Evolutionary conservation across 2,888 invertebrate species (phyloP), one percentile per base, ranked within the genome.

Genomic region (Drosophila picticornis): DNA sequence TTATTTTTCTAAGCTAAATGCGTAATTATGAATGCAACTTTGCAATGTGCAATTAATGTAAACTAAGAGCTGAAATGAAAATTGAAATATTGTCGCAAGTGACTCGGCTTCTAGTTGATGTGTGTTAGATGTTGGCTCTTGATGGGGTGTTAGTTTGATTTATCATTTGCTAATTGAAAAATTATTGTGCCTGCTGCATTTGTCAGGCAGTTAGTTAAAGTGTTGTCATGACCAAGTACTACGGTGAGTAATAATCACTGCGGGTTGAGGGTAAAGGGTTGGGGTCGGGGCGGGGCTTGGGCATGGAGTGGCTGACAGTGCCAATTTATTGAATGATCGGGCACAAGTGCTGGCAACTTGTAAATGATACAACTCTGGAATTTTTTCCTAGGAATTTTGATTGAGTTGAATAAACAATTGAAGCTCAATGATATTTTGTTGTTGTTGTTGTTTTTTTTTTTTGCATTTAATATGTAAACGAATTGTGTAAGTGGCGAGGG

Each of bases 101-200:
- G 59, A 69, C 73, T 72, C 62, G 64, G 59, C 59, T 29, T 22
- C 19, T 1, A 51, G 11, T n/a, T 51, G 11, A 29, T n/a, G 70
- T 43, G 51, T n/a, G 32, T 51, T 61, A n/a, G 38, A 43, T 48
- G 36, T 53, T 16, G 46, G 32, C 25, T 43, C 55, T 52, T 48
- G 25, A 10, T 16, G 65, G 81, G 84, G 87, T 86, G 88, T 87
- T 82, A 84, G 83, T 87, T 86, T 89, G 89, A 89, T 89, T 89
- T 90, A 89, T 90, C 81, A 89, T 84, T 87, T 88, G 90, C 79
- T 90, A 90, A 90, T 88, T 88, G 89, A 85, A 88, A 90, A 90
- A 89, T 89, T 90, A 90, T 90, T 88, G 83, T 79, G 81, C 75
- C 80, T 72, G 68, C 67, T 76, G 77, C 65, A 82, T 75, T 84